Base-by-base conservation (phyloP, 2,888 invertebrate species). In the Arctia plantaginis region DNA sequence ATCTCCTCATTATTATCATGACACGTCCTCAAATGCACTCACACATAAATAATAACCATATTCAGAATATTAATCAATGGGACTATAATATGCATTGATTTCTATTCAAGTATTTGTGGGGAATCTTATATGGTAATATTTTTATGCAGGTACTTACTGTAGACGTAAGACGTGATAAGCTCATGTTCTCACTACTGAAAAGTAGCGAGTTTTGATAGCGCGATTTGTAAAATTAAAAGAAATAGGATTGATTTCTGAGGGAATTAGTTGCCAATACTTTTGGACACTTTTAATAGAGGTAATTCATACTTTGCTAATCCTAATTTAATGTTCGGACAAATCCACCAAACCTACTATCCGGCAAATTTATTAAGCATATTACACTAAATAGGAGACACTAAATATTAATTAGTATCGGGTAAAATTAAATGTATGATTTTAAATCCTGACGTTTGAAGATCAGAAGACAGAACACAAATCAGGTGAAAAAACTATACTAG, bases 1-100 rank as follows among this genome's bases (percentile, higher is more conserved):
- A 90, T 90, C 90, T 89, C 71, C 70, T 86, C 86, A 90, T 90
- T 90, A 90, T 90, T 88, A 83, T 88, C 85, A 86, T 87, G 82
- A 69, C 80, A 85, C 81, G 84, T 86, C 80, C 77, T 83, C 76
- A 81, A 77, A 77, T 81, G 81, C 76, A 74, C 77, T 33, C 73
- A 82, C 76, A 83, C 82, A 80, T 64, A 64, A 70, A 76, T 76
- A 77, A 79, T 77, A 77, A 76, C 79, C 51, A 64, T 64, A 73
- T 69, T 64, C 64, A 73, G 80, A 85, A 83, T 82, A 80, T 80
- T 77, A 82, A 85, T 80, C 68, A 66, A 73, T 78, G 74, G 66
- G 70, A 33, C 27, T 67, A 70, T 51, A 75, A 55, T 77, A 59
- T 72, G 74, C 76, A 76, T 76, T 70, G 71, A 79, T 82, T 80